These are phyloP conservation scores for Aplidium turbinatum DNA, from an alignment of 23 tunicate genomes.

Conservation along the genomic window DNA sequence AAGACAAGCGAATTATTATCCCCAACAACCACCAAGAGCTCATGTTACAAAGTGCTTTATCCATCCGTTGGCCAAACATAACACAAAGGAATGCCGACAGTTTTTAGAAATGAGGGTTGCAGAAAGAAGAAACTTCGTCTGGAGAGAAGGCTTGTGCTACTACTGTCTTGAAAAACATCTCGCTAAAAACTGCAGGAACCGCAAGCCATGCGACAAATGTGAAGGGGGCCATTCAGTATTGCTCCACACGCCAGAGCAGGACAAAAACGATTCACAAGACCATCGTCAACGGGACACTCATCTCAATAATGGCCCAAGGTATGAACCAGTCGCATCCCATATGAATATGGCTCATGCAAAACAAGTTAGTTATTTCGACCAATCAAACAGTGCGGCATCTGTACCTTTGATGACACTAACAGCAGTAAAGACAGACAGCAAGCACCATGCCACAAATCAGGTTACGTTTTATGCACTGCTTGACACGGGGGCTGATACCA, in stretches of 20 bases:
- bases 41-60: too few relatives aligned
- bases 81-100: background rate
- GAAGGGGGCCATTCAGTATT: background rate
- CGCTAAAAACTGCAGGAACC: background rate
- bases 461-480: conserved; percentile 11
- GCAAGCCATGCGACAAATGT: background rate
- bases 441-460: too few relatives aligned
- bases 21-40: too few relatives aligned
- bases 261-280: too few relatives aligned
- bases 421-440: background rate
- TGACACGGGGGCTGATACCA: conserved; percentile 14
- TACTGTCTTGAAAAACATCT: background rate
- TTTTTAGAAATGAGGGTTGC: background rate
- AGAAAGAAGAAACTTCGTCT: background rate
- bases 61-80: too few relatives aligned
- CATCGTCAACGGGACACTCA: too few relatives aligned
- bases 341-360: too few relatives aligned
- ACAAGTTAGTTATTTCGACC: background rate
- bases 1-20: too few relatives aligned
- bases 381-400: background rate
- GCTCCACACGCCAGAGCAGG: too few relatives aligned
- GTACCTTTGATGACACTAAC: conserved; percentile 13
- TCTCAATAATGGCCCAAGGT: too few relatives aligned
- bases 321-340: too few relatives aligned
- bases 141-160: background rate